Percentiles rank a stretch among this genome's conserved stretches.
phyloP scores from a whole-genome alignment of 2,113 vertebrate genomes.

The Leiothrix lutea region DNA sequence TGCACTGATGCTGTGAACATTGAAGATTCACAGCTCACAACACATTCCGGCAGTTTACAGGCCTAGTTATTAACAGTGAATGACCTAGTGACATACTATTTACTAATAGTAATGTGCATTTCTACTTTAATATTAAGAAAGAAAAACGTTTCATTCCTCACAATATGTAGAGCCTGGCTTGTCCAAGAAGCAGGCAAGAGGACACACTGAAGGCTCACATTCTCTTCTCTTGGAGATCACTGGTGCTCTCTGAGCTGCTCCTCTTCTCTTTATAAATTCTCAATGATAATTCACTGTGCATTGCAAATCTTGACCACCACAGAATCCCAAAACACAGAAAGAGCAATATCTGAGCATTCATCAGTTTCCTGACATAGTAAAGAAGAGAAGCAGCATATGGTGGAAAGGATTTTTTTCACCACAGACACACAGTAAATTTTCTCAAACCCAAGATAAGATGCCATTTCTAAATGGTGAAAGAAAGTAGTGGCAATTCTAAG shows the following conservation, averaged over 20 bases:
- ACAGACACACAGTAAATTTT: not conserved
- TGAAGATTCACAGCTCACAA: not conserved
- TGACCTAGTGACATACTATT: not conserved
- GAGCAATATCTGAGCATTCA: not conserved
- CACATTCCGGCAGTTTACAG: not conserved
- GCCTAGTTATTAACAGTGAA: not conserved
- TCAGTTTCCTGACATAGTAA: not conserved
- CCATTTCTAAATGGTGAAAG: not conserved
- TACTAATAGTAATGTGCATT: not conserved
- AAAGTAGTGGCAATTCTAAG: not conserved
- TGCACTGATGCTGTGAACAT: not conserved
- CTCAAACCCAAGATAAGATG: not conserved
- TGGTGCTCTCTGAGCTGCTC: not conserved
- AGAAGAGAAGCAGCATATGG: not conserved
- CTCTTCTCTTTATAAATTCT: not conserved
- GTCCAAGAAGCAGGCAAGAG: not conserved
- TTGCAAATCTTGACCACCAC: not conserved
- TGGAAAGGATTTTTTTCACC: not conserved
- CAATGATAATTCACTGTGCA: not conserved
- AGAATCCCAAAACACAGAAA: not conserved
- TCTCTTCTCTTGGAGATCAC: not conserved
- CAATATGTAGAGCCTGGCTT: not conserved
- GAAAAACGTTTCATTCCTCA: not conserved
- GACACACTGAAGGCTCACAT: not conserved
- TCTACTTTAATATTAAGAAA: not conserved